Base-by-base conservation (phyloP, 2,113 vertebrate genomes). In the Melanerpes aurifrons region DNA sequence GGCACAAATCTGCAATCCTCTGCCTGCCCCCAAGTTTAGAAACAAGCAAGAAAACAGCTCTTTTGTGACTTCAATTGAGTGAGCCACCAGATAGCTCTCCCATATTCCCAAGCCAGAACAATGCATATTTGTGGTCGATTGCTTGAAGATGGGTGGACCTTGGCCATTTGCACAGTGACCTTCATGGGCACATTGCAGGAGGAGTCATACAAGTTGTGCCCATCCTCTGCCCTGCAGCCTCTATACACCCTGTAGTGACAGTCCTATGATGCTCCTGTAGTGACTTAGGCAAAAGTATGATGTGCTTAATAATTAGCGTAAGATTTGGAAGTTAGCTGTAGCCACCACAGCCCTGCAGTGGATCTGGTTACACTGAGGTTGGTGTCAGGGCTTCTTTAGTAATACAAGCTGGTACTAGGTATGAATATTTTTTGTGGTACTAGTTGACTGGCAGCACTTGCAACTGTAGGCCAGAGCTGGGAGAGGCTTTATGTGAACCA, bases 51-150 rank as follows among this genome's bases (percentile, higher is more conserved):
- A 57, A 28, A 64, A 29, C 26, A 22, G 57, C 40, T 13, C 29
- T 48, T 0, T 0, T 28, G n/a, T 66, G 59, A 54, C 37, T 53
- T 7, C 32, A 37, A 15, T 70, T 43, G 63, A 29, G 21, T 3
- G 59, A 85, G 54, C 26, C 54, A 43, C 18, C 3, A 4, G 56
- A 62, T 47, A 84, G 48, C 58, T 73, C 17, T 73, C 50, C 68
- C 28, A 0, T 6, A 9, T 77, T 77, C 48, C 61, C 53, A 47
- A 24, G 18, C 17, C 61, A 59, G 61, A 77, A 64, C 18, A 13
- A 6, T 1, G 22, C n/a, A 3, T 0, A 0, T 56, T 35, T 45
- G 66, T 25, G 50, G 61, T 29, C 0, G 0, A 1, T 6, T 50
- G 18, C 35, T 61, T 92, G 72, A 29, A 54, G 12, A 15, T 0